Conservation (phyloP, 2,113 vertebrate genomes). For the Ctenodactylus gundi region DNA sequence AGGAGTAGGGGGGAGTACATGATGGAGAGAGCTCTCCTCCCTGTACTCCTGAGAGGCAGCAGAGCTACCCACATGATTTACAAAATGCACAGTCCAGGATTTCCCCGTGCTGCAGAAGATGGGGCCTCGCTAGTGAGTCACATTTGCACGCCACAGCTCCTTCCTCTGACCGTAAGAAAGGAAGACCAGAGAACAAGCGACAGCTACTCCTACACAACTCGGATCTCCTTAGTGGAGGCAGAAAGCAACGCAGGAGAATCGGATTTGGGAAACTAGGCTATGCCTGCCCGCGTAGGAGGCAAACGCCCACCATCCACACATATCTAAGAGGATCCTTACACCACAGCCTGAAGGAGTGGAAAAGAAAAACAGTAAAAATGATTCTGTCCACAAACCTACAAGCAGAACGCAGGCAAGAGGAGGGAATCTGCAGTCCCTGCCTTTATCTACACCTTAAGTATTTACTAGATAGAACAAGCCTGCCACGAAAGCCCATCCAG, state of each 20-base stretch:
- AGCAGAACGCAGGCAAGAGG: background rate
- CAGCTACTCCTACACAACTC: background rate
- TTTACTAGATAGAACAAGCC: background rate
- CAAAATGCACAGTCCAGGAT: background rate
- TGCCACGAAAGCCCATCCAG: background rate
- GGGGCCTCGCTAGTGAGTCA: background rate
- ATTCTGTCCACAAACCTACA: background rate
- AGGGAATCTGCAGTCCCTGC: background rate
- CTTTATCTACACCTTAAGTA: background rate
- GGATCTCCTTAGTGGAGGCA: background rate
- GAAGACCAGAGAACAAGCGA: background rate
- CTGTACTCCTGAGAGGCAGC: background rate
- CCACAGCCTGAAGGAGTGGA: background rate
- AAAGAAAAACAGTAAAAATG: background rate
- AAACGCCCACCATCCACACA: slow-evolving; percentile 29
- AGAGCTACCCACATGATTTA: background rate
- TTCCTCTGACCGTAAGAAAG: background rate
- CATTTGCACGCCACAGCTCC: background rate
- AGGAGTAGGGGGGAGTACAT: too few species aligned
- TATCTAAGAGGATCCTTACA: background rate
- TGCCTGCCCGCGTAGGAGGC: background rate
- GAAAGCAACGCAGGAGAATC: background rate
- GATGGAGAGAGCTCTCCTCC: background rate
- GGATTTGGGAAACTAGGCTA: background rate
- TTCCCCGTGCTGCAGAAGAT: background rate